phyloP scores from a whole-genome alignment of 2,113 vertebrate genomes.

The Speoplatyrhinus poulsoni region DNA sequence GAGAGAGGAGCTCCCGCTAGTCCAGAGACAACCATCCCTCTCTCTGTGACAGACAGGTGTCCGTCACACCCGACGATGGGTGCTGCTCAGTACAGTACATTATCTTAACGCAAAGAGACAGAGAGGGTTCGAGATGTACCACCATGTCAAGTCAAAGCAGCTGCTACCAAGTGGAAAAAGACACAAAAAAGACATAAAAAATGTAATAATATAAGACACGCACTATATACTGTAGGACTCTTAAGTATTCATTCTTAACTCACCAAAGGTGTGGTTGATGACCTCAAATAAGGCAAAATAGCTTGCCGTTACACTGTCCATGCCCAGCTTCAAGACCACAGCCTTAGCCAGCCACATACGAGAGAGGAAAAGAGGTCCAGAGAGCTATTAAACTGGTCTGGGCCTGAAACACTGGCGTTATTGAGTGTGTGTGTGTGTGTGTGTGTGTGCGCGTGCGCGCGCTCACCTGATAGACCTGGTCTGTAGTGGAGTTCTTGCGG shows the following conservation, averaged over 20 bases:
- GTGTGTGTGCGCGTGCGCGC: constrained; percentile 5
- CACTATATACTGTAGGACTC: neutral
- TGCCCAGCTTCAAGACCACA: constrained; percentile 86
- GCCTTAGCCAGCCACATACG: constrained; percentile 72
- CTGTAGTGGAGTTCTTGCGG: constrained; percentile 95
- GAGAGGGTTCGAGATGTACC: neutral
- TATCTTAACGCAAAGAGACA: neutral
- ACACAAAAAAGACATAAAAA: neutral
- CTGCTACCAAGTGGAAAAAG: constrained; percentile 12
- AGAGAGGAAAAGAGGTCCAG: constrained; percentile 3
- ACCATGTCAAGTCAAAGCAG: neutral
- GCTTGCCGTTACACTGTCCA: constrained; percentile 91
- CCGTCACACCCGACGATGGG: neutral
- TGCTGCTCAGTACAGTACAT: neutral
- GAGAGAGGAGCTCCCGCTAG: no score
- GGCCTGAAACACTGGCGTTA: neutral
- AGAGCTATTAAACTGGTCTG: neutral
- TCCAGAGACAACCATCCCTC: no score
- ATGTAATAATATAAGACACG: neutral
- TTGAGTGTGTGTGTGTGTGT: constrained; percentile 5
- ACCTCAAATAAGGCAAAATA: constrained; percentile 97
- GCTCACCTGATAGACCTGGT: constrained; percentile 96
- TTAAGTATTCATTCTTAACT: constrained; percentile 53
- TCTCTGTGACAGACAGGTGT: neutral
- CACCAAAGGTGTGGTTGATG: constrained; percentile 95